phyloP scores from a whole-genome alignment of 2,797 vertebrate genomes.

The Siniperca scherzeri region DNA sequence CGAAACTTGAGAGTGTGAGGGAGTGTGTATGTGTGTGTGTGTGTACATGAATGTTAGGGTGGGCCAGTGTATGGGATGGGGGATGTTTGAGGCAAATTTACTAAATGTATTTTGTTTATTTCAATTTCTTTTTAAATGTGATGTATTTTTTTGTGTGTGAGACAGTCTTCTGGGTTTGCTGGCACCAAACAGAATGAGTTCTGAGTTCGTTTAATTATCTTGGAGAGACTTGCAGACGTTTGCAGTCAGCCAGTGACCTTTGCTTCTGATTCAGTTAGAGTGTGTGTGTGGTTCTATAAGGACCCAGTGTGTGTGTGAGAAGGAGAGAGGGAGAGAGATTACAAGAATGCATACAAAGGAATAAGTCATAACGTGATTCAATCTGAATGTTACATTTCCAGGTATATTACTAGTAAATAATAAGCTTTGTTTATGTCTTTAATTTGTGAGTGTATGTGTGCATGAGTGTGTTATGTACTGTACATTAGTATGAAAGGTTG shows the following conservation, averaged over 20 bases:
- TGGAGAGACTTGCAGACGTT: slow-evolving; percentile 25
- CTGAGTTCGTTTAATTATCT: slow-evolving; percentile 46
- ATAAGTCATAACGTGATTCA: not conserved
- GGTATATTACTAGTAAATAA: not conserved
- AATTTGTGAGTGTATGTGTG: not conserved
- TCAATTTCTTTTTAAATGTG: not conserved
- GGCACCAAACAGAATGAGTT: slow-evolving; percentile 21
- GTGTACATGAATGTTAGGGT: slow-evolving; percentile 1
- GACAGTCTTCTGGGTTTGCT: not conserved
- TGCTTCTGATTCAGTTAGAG: slow-evolving; percentile 24
- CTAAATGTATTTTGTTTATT: not conserved
- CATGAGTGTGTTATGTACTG: not conserved
- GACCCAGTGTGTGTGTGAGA: not conserved
- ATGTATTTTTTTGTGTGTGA: not conserved
- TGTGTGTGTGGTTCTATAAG: not conserved
- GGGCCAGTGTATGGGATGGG: not conserved
- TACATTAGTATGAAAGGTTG: not conserved
- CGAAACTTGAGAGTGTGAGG: slow-evolving; percentile 29
- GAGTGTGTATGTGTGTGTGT: slow-evolving; percentile 20
- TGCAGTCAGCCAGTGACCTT: slow-evolving; percentile 57
- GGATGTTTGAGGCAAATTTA: not conserved
- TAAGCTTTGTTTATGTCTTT: not conserved
- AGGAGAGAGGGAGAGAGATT: not conserved
- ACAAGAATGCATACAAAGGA: not conserved
- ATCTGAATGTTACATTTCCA: not conserved